A percentile compares a stretch with the other conserved stretches of the same genome.
phyloP scores from a whole-genome alignment of 2,797 vertebrate genomes.

The Triplophysa bombifrons region DNA sequence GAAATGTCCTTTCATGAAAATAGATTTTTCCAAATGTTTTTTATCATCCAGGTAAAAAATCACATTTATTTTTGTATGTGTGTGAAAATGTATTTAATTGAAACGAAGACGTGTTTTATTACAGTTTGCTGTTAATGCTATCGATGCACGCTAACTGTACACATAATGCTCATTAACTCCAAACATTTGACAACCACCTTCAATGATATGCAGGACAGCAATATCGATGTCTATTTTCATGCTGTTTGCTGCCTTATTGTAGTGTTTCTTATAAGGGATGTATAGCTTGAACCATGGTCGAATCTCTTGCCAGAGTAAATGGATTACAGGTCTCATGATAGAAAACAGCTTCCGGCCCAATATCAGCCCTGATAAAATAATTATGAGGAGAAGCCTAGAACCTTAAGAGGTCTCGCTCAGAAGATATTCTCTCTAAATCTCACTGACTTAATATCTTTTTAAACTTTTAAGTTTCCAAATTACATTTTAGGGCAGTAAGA shows the following conservation, averaged over 20 bases:
- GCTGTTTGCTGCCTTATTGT: constrained; percentile 2
- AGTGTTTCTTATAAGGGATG: background rate
- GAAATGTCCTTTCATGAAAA: no score
- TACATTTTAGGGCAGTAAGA: background rate
- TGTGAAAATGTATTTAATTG: no score
- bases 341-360: background rate
- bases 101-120: no score
- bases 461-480: background rate
- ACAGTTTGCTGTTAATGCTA: no score
- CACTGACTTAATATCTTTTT: background rate
- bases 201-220: constrained; percentile 1
- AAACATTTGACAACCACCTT: constrained; percentile 45
- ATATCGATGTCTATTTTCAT: constrained; percentile 33
- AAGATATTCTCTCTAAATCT: background rate
- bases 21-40: no score
- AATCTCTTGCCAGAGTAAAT: background rate
- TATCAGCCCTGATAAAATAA: constrained; percentile 8
- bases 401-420: background rate
- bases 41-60: no score
- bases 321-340: background rate
- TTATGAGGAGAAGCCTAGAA: constrained; percentile 15
- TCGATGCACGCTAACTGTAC: background rate
- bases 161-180: constrained; percentile 48
- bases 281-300: background rate
- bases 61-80: no score